Evolutionary conservation across 1,140 invertebrate genomes (phyloP).

Genomic region (Oreohelix idahoensis): DNA sequence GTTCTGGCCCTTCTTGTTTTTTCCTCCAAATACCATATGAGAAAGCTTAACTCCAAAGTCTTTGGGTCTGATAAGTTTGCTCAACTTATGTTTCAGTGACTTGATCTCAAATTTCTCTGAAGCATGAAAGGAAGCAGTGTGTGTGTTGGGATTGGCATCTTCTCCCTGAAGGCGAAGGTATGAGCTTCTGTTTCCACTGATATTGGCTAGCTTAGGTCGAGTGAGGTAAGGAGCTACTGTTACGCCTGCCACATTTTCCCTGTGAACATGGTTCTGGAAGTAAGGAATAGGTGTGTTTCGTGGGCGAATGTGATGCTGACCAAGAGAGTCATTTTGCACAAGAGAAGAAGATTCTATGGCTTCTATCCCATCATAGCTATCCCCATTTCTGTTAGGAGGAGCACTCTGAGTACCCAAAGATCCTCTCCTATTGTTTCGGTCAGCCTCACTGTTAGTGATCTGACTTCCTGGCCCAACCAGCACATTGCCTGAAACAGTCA

Average conservation of each 20-base stretch:
- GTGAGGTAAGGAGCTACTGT: constrained; percentile 3
- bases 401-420: constrained; percentile 41
- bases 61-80: constrained; percentile 55
- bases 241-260: constrained; percentile 30
- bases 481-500: constrained; percentile 77
- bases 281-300: constrained; percentile 80
- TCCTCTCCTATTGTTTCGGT: constrained; percentile 66
- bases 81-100: constrained; percentile 50
- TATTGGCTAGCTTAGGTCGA: constrained; percentile 77
- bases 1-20: constrained; percentile 22
- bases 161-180: constrained; percentile 24
- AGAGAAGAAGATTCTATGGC: constrained; percentile 70
- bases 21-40: constrained; percentile 36
- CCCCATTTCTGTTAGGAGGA: constrained; percentile 16
- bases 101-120: constrained; percentile 42
- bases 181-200: constrained; percentile 46
- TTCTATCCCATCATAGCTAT: constrained; percentile 70
- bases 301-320: constrained; percentile 47
- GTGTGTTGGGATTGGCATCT: background rate
- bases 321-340: constrained; percentile 74
- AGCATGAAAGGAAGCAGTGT: background rate
- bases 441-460: background rate
- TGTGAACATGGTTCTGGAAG: constrained; percentile 80
- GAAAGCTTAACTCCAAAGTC: constrained; percentile 50
- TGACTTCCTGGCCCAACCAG: constrained; percentile 77